phyloP scores from a whole-genome alignment of 2,113 vertebrate genomes.

The Corvus cornix region DNA sequence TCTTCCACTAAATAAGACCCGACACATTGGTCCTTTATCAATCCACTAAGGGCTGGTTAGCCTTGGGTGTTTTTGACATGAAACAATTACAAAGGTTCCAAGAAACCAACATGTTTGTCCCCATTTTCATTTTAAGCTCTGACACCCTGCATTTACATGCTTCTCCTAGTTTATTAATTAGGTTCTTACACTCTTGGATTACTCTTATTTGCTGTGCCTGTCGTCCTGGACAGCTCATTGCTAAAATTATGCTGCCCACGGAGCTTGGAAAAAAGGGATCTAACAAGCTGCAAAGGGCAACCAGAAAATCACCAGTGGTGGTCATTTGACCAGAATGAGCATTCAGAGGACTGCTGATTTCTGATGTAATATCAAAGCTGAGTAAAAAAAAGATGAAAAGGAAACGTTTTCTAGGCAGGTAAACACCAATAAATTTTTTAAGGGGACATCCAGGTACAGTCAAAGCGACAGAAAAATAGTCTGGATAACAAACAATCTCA shows the following conservation, averaged over 20 bases:
- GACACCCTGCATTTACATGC: neutral
- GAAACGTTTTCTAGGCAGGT: neutral
- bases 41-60: constrained; percentile 36
- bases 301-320: neutral
- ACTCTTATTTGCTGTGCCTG: neutral
- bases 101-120: neutral
- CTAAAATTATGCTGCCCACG: neutral
- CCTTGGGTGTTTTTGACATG: constrained; percentile 2
- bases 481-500: neutral
- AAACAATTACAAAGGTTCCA: constrained; percentile 15
- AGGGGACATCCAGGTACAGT: neutral
- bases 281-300: neutral
- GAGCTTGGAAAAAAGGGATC: neutral
- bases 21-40: constrained; percentile 49
- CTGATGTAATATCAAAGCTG: neutral
- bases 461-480: neutral
- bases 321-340: neutral
- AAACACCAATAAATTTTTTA: neutral
- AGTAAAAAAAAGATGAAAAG: neutral
- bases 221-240: neutral
- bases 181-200: neutral
- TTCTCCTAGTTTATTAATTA: neutral
- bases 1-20: constrained; percentile 50
- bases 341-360: neutral
- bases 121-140: neutral